Evolutionary conservation across 2,113 vertebrate species (phyloP).

Genomic region (Sander lucioperca): DNA sequence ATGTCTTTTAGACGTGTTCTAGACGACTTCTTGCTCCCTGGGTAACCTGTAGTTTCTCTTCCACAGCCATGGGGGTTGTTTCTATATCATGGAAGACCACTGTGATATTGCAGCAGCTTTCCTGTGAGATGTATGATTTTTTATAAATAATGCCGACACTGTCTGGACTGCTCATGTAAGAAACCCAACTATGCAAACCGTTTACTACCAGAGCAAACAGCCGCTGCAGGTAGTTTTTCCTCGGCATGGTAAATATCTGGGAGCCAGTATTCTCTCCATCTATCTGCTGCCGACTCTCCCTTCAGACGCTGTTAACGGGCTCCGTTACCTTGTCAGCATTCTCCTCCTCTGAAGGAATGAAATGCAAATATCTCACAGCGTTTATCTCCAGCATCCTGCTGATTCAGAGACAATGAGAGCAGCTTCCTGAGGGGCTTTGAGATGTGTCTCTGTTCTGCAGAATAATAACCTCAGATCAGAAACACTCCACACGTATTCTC

Average conservation of each 20-base stretch:
- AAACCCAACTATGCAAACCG: neutral
- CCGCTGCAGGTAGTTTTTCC: neutral
- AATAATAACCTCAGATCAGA: neutral
- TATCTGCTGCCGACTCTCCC: conserved; percentile 31
- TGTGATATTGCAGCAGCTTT: neutral
- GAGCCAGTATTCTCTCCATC: conserved; percentile 16
- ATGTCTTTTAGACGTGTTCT: no score
- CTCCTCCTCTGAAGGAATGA: conserved; percentile 14
- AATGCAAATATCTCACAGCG: conserved; percentile 44
- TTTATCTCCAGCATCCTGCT: conserved; percentile 32
- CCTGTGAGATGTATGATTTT: neutral
- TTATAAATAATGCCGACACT: neutral
- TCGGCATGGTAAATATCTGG: conserved; percentile 27
- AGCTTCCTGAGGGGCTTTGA: conserved; percentile 17
- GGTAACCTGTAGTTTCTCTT: no score
- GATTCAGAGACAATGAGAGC: conserved; percentile 44
- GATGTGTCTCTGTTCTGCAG: neutral
- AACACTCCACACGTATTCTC: no score
- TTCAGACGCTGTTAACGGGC: neutral
- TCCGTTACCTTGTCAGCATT: conserved; percentile 38
- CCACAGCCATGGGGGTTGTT: no score
- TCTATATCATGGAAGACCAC: neutral
- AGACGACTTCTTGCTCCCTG: no score
- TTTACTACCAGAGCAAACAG: neutral
- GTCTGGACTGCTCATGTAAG: neutral